Evolutionary conservation across 2,888 invertebrate genomes (phyloP).

Genomic region (Trissonchulus sp.): DNA sequence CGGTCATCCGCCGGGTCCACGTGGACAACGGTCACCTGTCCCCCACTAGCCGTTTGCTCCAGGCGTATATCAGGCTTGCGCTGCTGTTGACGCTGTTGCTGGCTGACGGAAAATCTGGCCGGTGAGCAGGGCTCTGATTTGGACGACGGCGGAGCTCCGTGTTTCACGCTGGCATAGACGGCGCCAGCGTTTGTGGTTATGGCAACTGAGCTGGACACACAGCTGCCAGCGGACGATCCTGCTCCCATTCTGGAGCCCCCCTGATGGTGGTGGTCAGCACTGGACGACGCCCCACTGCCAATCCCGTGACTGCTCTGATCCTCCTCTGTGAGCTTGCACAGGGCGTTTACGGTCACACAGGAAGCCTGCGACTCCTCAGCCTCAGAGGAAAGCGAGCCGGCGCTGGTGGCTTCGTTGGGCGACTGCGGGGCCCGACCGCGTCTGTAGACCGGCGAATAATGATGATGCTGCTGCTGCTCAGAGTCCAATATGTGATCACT

Average conservation of each 20-base stretch:
- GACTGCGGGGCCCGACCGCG: no score
- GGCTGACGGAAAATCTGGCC: constrained; percentile 12
- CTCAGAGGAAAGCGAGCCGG: no score
- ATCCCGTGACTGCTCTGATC: background rate
- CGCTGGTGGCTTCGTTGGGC: background rate
- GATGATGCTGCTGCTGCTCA: background rate
- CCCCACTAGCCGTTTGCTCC: background rate
- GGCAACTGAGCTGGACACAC: no score
- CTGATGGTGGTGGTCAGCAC: no score
- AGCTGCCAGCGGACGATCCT: no score
- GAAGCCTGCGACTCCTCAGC: constrained; percentile 29
- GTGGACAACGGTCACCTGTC: background rate
- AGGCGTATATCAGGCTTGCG: background rate
- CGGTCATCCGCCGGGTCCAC: background rate
- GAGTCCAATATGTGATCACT: no score
- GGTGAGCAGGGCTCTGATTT: constrained; percentile 26
- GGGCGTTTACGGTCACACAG: constrained; percentile 34
- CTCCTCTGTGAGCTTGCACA: constrained; percentile 9
- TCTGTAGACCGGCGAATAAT: background rate
- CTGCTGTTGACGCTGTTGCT: background rate
- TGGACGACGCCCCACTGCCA: no score
- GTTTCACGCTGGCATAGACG: no score
- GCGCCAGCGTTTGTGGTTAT: no score
- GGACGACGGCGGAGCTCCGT: no score
- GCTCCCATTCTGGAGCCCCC: no score